phyloP scores from a whole-genome alignment of 2,888 invertebrate species.

The Lasioglossum marginatum region DNA sequence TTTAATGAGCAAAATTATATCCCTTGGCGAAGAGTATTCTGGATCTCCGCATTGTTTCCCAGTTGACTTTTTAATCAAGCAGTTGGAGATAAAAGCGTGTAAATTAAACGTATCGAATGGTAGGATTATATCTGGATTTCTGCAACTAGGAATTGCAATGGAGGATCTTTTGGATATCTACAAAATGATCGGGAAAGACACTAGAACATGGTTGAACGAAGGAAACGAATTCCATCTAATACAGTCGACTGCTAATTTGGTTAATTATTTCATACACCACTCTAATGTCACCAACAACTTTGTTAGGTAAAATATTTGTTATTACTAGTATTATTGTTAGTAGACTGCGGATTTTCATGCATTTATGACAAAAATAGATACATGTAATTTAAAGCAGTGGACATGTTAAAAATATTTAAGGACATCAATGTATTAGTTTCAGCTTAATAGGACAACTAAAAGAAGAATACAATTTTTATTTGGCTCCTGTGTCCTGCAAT shows the following conservation, averaged over 20 bases:
- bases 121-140: slow-evolving; percentile 91
- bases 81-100: slow-evolving; percentile 92
- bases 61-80: slow-evolving; percentile 91
- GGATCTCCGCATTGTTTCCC: slow-evolving; percentile 95
- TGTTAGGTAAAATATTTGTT: slow-evolving; percentile 82
- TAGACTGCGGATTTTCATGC: too few species aligned
- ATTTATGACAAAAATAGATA: too few species aligned
- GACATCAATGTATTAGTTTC: too few species aligned
- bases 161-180: slow-evolving; percentile 93
- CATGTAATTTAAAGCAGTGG: too few species aligned
- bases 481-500: too few species aligned
- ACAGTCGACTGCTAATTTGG: slow-evolving; percentile 90
- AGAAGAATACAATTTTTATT: too few species aligned
- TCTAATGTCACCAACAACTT: slow-evolving; percentile 84
- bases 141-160: slow-evolving; percentile 91
- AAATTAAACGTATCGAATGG: slow-evolving; percentile 89
- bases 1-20: slow-evolving; percentile 91
- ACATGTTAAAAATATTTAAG: too few species aligned
- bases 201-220: slow-evolving; percentile 93
- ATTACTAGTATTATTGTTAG: background rate
- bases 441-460: too few species aligned
- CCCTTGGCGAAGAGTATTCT: slow-evolving; percentile 91
- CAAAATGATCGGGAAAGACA: slow-evolving; percentile 91
- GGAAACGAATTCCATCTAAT: slow-evolving; percentile 95
- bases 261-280: slow-evolving; percentile 89